phyloP scores from a whole-genome alignment of 2,113 vertebrate species.

The Triplophysa dalaica region DNA sequence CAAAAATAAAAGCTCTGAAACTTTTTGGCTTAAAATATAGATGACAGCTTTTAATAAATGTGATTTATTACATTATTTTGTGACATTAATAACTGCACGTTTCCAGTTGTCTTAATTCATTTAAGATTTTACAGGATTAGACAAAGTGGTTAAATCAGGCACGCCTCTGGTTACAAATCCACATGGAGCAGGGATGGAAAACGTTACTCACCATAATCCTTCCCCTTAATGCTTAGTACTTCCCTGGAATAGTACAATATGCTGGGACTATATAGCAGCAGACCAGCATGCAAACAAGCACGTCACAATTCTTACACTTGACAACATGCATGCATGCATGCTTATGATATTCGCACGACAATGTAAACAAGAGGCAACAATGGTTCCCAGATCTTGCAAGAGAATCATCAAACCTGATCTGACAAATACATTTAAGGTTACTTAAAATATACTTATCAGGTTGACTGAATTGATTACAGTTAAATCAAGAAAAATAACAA shows the following conservation, averaged over 20 bases:
- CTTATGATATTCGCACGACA: not conserved
- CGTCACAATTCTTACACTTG: not conserved
- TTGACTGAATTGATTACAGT: not conserved
- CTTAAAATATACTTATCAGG: not conserved
- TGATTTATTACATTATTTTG: not conserved
- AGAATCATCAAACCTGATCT: no score
- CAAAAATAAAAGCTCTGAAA: no score
- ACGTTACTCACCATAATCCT: constrained; percentile 54
- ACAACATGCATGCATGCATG: not conserved
- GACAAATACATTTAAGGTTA: not conserved
- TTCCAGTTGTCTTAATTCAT: constrained; percentile 15
- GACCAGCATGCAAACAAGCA: not conserved
- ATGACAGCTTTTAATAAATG: not conserved
- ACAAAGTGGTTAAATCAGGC: constrained; percentile 34
- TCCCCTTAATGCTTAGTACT: constrained; percentile 22
- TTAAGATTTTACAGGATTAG: constrained; percentile 37
- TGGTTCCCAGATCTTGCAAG: no score
- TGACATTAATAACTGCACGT: not conserved
- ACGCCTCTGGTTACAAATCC: constrained; percentile 27
- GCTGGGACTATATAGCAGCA: not conserved
- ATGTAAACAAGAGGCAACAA: not conserved
- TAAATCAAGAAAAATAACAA: not conserved
- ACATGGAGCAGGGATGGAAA: constrained; percentile 27
- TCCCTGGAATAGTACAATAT: not conserved
- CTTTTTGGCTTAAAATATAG: not conserved